Base-by-base conservation (phyloP, 2,113 vertebrate genomes). In the Elachura formosa region DNA sequence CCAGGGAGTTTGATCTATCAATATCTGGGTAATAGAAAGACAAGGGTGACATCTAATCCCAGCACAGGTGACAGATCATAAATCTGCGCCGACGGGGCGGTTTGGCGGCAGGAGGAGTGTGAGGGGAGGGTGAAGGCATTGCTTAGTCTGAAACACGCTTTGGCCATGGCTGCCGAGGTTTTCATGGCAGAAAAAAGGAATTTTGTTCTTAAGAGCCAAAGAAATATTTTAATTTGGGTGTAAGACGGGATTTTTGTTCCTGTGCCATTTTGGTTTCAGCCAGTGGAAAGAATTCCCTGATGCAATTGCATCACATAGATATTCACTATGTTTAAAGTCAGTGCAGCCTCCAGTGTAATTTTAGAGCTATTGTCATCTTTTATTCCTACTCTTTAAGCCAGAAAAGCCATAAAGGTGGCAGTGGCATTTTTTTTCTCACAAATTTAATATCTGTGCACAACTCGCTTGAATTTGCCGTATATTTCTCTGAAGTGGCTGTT, bases 1-100 rank as follows among this genome's bases (percentile, higher is more conserved):
- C 98, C 95, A 41, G 71, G 96, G 97, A 98, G 97, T 98, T 98
- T 98, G 98, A 98, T 98, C 98, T 98, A 97, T 99, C 98, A 97
- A 95, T 98, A 97, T 97, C 89, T 93, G 97, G 97, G 98, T 98
- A 97, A 98, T 97, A 98, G 98, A 98, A 98, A 98, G 98, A 98
- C 98, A 98, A 97, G 98, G 92, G 95, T 98, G 98, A 98, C 98
- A 98, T 98, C 98, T 98, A 97, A 98, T 99, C 98, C 98, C 98
- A 98, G 95, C 96, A 71, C 84, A 54, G 96, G 97, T 98, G 98
- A 97, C 97, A 96, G 97, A 93, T 97, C 98, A 98, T 98, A 98
- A 98, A 98, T 98, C 98, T 97, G 93, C 61, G 11, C 97, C 78
- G 97, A 97, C 91, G 89, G 25, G 87, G 94, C 78, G 38, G 66